phyloP scores from a whole-genome alignment of 2,797 vertebrate genomes.

The Leucoraja ocellata region DNA sequence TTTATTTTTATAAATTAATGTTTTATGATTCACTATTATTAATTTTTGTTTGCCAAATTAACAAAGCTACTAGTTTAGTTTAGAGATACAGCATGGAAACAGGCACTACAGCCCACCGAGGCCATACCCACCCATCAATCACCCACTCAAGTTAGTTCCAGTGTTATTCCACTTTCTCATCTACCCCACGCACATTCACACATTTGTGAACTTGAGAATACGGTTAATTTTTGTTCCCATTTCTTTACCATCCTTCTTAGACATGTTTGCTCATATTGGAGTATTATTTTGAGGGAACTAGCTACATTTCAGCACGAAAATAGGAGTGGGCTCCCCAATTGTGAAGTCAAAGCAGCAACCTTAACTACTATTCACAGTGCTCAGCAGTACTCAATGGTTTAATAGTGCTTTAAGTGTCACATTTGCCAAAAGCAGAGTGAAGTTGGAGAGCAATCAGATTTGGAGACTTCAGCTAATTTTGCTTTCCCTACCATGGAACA shows the following conservation, averaged over 20 bases:
- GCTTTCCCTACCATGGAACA: not conserved
- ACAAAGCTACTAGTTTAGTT: not conserved
- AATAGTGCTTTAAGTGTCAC: no score
- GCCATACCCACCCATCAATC: no score
- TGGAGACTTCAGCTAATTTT: not conserved
- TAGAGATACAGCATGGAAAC: no score
- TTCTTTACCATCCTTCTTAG: not conserved
- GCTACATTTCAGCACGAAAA: not conserved
- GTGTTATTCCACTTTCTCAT: no score
- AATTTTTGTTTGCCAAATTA: not conserved
- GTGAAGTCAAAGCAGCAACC: not conserved
- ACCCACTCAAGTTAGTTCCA: no score
- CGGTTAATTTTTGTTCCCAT: not conserved
- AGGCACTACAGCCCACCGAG: no score
- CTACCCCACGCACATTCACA: no score
- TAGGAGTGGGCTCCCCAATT: not conserved
- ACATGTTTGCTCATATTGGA: not conserved
- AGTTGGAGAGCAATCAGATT: not conserved
- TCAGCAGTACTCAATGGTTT: not conserved
- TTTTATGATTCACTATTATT: no score
- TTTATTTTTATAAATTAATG: no score
- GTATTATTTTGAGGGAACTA: not conserved
- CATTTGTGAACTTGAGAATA: not conserved
- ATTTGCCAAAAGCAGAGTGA: no score
- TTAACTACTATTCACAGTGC: not conserved